Percentiles rank a stretch among this genome's conserved stretches.
Evolutionary conservation across 1,140 invertebrate genomes (phyloP).

Genomic region (Branchinecta lynchi): DNA sequence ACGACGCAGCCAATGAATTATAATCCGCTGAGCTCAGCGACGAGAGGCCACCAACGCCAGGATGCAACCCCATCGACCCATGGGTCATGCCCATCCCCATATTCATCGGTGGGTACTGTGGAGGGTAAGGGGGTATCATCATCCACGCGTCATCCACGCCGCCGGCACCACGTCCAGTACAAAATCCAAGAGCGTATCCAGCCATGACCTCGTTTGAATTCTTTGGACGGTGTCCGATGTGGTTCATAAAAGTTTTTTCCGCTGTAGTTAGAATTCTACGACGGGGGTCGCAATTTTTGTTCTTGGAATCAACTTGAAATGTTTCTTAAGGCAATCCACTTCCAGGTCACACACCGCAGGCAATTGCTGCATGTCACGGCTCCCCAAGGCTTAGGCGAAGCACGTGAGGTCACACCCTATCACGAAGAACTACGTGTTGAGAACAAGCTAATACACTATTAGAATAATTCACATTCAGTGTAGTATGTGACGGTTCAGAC

Average conservation of each 20-base stretch:
- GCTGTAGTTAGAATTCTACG: too few relatives aligned
- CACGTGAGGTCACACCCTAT: conserved; percentile 5
- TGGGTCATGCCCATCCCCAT: not conserved
- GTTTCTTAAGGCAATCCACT: not conserved
- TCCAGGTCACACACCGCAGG: not conserved
- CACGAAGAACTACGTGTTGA: not conserved
- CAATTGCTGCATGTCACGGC: not conserved
- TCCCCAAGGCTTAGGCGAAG: not conserved
- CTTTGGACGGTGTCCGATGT: not conserved
- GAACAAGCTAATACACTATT: conserved; percentile 9
- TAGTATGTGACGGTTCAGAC: not conserved
- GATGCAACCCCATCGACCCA: not conserved
- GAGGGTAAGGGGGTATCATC: not conserved
- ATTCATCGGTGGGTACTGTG: not conserved
- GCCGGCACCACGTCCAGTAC: not conserved
- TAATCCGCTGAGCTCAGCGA: not conserved
- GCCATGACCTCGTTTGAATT: not conserved
- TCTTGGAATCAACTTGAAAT: too few relatives aligned
- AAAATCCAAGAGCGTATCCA: not conserved
- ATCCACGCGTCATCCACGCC: not conserved
- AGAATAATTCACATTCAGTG: conserved; percentile 11
- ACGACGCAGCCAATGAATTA: not conserved
- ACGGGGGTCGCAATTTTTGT: too few relatives aligned
- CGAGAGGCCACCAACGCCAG: not conserved
- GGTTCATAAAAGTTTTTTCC: not conserved